A percentile compares a stretch with the other conserved stretches of the same genome.
Evolutionary conservation across 1,140 invertebrate genomes (phyloP).

Genomic region (Pseudomyrmex gracilis): DNA sequence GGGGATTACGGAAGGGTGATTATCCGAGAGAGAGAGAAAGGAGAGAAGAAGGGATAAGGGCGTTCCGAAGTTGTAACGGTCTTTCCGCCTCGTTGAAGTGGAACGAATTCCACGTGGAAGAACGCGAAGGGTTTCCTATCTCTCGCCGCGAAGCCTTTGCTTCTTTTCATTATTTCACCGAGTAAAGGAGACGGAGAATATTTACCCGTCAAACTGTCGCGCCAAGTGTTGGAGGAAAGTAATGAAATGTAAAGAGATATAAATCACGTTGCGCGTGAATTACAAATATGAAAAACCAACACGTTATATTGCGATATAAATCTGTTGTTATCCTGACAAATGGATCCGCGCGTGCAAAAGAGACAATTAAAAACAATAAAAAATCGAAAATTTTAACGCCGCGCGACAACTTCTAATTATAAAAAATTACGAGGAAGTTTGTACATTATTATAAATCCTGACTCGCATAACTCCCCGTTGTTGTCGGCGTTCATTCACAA

Average conservation of each 20-base stretch:
- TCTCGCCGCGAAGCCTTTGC: slow-evolving; percentile 11
- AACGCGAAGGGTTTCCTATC: slow-evolving; percentile 37
- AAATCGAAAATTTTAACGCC: too few relatives aligned
- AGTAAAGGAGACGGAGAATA: slow-evolving; percentile 8
- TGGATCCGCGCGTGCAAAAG: too few relatives aligned
- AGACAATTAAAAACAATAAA: too few relatives aligned
- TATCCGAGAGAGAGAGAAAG: neutral
- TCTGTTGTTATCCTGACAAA: neutral
- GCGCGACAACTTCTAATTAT: neutral
- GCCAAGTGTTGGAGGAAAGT: neutral
- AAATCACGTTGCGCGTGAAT: neutral
- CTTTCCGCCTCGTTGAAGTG: slow-evolving; percentile 51
- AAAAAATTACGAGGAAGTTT: slow-evolving; percentile 15
- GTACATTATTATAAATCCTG: slow-evolving; percentile 1
- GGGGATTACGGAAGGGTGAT: slow-evolving; percentile 19
- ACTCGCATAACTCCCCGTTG: neutral
- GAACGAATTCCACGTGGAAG: slow-evolving; percentile 35
- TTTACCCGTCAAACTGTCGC: neutral
- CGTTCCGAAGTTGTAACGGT: slow-evolving; percentile 46
- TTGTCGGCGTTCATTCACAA: slow-evolving; percentile 41
- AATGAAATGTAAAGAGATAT: neutral
- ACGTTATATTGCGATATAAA: neutral
- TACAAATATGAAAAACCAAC: neutral
- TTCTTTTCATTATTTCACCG: slow-evolving; percentile 14
- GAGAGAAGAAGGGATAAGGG: neutral